Evolutionary conservation across 2,113 vertebrate species (phyloP), one percentile per base, ranked within the genome.

Genomic region (Machaerirhynchus nigripectus): DNA sequence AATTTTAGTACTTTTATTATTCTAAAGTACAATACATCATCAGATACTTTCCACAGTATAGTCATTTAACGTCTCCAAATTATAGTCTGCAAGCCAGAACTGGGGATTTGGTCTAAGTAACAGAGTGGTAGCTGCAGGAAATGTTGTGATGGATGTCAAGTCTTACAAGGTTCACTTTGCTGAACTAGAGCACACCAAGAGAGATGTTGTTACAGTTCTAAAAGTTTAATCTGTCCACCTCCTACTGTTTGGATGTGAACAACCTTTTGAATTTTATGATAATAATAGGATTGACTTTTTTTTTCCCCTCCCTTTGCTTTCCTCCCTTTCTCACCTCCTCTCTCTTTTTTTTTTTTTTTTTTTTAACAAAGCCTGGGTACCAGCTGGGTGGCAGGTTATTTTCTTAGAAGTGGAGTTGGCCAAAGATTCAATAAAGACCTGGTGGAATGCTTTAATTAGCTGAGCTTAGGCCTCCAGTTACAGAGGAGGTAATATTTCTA

Each of bases 21-120:
- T 95, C 77, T 46, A 74, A 86, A 95, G 77, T 75, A 95, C 93
- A 96, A 91, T 90, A 95, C 61, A 96, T 76, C 53, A 94, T 91
- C 91, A 87, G 92, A 96, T 96, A 95, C 63, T 96, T 98, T 96
- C 81, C 92, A 94, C 91, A 93, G 89, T 93, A 74, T 44, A 96
- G 71, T 95, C 61, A 93, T 95, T 95, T 96, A 97, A 92, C 61
- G 89, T 67, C 76, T 84, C 85, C 64, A 97, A 84, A 92, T 97
- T 96, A 96, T 35, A 96, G 77, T 59, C 73, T 84, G 31, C 26
- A 77, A 86, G 37, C 50, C 90, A 87, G 87, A 93, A 95, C 26
- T 77, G 86, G 27, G 52, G 91, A 87, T 97, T 84, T 95, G 35
- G 64, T 75, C 93, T 96, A 91, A 96, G 89, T 28, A 89, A 93